phyloP scores from a whole-genome alignment of 2,113 vertebrate genomes.

The Atlantisia rogersi region DNA sequence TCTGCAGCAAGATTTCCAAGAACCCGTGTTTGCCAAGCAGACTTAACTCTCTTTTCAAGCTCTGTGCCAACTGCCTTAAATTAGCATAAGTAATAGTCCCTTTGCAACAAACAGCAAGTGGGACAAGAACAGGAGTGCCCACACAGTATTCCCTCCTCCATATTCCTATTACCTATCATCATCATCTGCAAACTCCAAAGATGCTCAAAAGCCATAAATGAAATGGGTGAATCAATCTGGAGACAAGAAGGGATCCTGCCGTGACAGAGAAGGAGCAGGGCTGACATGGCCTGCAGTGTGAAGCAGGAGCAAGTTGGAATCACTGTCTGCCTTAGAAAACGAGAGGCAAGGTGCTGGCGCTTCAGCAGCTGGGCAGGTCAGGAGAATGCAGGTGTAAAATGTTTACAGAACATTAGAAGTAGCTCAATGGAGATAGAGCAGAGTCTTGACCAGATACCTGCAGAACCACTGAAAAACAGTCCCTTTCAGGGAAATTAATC shows the following conservation, averaged over 20 bases:
- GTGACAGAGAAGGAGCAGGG: neutral
- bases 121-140: neutral
- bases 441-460: neutral
- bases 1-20: conserved; percentile 2
- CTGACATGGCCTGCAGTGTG: accelerated
- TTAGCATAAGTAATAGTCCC: neutral
- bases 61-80: neutral
- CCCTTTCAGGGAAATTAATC: neutral
- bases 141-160: neutral
- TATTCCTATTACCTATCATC: neutral
- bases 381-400: neutral
- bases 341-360: neutral
- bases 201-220: neutral
- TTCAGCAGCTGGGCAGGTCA: neutral
- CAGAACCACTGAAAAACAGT: neutral
- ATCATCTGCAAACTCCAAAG: neutral
- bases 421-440: neutral
- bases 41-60: neutral
- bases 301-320: neutral
- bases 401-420: neutral
- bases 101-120: neutral
- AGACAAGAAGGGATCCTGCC: neutral
- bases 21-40: neutral
- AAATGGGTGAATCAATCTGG: neutral
- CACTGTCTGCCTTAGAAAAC: neutral